Base-by-base conservation (phyloP, 2,888 invertebrate genomes). In the Erebia aethiops region DNA sequence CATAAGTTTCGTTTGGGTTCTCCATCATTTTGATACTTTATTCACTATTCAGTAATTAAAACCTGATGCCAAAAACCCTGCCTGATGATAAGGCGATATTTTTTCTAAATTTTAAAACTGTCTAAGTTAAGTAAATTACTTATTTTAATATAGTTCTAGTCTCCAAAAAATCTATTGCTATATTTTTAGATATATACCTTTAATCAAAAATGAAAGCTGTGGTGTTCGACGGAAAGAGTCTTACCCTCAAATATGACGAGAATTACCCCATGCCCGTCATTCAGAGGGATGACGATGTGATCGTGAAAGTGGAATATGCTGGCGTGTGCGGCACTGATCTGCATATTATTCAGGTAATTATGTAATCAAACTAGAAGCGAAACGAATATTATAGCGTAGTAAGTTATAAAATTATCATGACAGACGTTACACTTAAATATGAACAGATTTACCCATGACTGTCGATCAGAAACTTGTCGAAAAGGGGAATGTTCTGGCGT, bases 241-340 rank as follows among this genome's bases (percentile, higher is more conserved):
- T 93, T 13, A 81, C 84, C 0, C 81, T 95, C 13, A 87, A 87
- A 65, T 90, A 92, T 60, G 86, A 86, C 13, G 86, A 88, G 61
- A 80, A 90, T 54, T 91, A 86, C 51, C 92, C 94, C 0, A 79
- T 94, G 41, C 95, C 95, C 0, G 82, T 86, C 80, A 80, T 95
- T 0, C 80, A 81, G 0, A 81, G 87, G 0, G 94, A 94, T 2
- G 87, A 94, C 62, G 95, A 96, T n/a, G 94, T 96, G 63, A 90
- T 96, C 2, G 90, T 96, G 1, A 95, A 94, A 81, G 95, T 96
- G 0, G 94, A 95, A 9, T 96, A 94, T 79, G 87, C 96, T 0
- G 96, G 96, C 0, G 89, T 96, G 43, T 96, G 96, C 79, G 96
- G 96, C 0, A 96, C 96, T 0, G 96, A 96, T 84, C 86, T 96